Percentiles rank a stretch among this genome's conserved stretches.
phyloP scores from a whole-genome alignment of 2,797 vertebrate species.

The Lepidocolaptes lacrymiger region DNA sequence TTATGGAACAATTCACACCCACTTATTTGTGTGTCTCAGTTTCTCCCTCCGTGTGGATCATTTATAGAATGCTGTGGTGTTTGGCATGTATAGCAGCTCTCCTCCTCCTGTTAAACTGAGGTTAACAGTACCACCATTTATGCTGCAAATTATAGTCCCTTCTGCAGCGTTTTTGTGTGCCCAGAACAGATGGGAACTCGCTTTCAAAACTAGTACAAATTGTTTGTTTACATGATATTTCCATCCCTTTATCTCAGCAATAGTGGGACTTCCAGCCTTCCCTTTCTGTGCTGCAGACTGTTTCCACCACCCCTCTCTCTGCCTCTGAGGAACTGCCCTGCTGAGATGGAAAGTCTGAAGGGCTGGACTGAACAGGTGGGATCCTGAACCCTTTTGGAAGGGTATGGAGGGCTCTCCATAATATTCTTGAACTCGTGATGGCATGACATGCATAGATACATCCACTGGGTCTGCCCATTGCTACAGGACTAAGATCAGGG shows the following conservation, averaged over 20 bases:
- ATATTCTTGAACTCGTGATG: background rate
- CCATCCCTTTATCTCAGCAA: constrained; percentile 14
- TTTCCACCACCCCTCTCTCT: background rate
- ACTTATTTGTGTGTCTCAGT: background rate
- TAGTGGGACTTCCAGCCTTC: background rate
- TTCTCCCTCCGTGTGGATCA: background rate
- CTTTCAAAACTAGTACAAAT: constrained; percentile 36
- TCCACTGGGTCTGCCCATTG: background rate
- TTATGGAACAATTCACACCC: background rate
- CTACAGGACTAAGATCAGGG: background rate
- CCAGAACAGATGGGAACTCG: constrained; percentile 28
- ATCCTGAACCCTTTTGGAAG: background rate
- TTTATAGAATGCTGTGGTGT: constrained; percentile 5
- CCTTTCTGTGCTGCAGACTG: background rate
- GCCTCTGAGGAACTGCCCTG: background rate
- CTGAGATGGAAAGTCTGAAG: background rate
- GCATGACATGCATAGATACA: background rate
- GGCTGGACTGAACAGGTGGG: background rate
- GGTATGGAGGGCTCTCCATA: background rate
- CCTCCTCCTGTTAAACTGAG: background rate
- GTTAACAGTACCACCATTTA: constrained; percentile 25
- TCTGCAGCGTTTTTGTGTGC: background rate
- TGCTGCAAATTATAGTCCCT: constrained; percentile 17
- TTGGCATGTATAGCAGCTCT: constrained; percentile 11
- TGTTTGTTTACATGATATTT: constrained; percentile 34